phyloP scores from a whole-genome alignment of 2,113 vertebrate genomes.

The Larimichthys crocea region DNA sequence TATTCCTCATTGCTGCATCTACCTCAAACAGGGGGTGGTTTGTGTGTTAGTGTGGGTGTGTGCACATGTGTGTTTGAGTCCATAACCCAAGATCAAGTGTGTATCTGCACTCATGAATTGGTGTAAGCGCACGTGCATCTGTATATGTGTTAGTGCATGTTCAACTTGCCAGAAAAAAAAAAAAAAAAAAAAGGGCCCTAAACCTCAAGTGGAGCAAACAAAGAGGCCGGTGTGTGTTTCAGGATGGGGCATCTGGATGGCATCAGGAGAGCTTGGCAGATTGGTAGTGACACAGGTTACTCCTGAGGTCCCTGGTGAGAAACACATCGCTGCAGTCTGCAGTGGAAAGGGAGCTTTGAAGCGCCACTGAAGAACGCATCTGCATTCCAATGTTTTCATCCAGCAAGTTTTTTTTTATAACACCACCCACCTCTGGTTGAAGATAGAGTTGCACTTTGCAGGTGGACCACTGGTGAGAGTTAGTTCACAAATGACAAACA shows the following conservation, averaged over 20 bases:
- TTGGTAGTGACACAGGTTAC: conserved; percentile 93
- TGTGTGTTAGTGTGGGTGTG: conserved; percentile 43
- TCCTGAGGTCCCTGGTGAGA: conserved; percentile 88
- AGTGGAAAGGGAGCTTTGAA: conserved; percentile 78
- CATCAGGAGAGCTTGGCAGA: conserved; percentile 88
- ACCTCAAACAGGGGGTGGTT: conserved; percentile 70
- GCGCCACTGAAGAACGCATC: conserved; percentile 71
- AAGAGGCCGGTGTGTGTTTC: conserved; percentile 95
- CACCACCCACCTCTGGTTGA: conserved; percentile 30
- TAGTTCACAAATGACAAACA: conserved; percentile 16
- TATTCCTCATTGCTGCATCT: conserved; percentile 80
- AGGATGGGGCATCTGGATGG: conserved; percentile 89
- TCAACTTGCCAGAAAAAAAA: conserved; percentile 33
- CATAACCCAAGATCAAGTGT: conserved; percentile 8
- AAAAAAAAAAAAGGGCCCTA: conserved; percentile 70
- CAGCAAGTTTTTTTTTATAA: conserved; percentile 21
- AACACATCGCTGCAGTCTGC: conserved; percentile 68
- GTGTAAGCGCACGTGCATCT: conserved; percentile 36
- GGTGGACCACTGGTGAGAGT: conserved; percentile 25
- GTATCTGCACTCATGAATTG: conserved; percentile 3
- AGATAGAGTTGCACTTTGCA: conserved; percentile 34
- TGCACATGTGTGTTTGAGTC: not conserved
- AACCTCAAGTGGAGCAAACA: conserved; percentile 87
- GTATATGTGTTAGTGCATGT: conserved; percentile 42
- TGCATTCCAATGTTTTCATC: conserved; percentile 28